Conservation (phyloP, 2,797 vertebrate species). For the Rhinella marina region DNA sequence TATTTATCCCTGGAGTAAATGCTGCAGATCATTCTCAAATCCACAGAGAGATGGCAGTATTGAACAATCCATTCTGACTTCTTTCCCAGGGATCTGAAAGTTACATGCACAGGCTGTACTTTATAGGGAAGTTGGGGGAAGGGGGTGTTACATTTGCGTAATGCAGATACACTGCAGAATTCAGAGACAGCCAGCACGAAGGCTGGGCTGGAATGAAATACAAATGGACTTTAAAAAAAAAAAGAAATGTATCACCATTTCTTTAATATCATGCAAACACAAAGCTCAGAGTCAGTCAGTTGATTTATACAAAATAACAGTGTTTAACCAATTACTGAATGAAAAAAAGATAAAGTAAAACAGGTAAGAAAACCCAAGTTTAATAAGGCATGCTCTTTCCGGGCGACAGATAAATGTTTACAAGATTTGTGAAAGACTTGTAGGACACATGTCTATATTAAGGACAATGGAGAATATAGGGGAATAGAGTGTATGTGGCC, state of each 20-base stretch:
- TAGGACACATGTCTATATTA: conserved; percentile 22
- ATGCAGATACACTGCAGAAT: conserved; percentile 43
- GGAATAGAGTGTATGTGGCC: conserved; percentile 20
- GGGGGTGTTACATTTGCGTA: not conserved
- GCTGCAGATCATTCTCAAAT: not conserved
- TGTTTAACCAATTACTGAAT: conserved; percentile 84
- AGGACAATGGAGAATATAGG: conserved; percentile 8
- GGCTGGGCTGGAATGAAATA: conserved; percentile 6
- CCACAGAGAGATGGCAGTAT: conserved; percentile 16
- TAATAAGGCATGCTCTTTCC: conserved; percentile 56
- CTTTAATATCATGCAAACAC: conserved; percentile 92
- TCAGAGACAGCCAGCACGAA: not conserved
- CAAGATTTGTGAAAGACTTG: conserved; percentile 43
- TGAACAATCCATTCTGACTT: not conserved
- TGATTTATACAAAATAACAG: conserved; percentile 94
- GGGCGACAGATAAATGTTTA: conserved; percentile 45
- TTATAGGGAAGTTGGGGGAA: not conserved
- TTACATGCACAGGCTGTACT: conserved; percentile 43
- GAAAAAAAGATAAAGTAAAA: conserved; percentile 55
- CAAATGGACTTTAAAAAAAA: conserved; percentile 41
- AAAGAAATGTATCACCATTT: conserved; percentile 57
- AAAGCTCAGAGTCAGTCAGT: conserved; percentile 79
- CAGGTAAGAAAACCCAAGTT: conserved; percentile 40
- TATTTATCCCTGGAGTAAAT: conserved; percentile 1
- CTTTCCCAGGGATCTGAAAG: not conserved